A percentile compares a stretch with the other conserved stretches of the same genome.
These are phyloP conservation scores for Limnodromus scolopaceus DNA, from an alignment of 2,797 vertebrate species.

Conservation along the genomic window DNA sequence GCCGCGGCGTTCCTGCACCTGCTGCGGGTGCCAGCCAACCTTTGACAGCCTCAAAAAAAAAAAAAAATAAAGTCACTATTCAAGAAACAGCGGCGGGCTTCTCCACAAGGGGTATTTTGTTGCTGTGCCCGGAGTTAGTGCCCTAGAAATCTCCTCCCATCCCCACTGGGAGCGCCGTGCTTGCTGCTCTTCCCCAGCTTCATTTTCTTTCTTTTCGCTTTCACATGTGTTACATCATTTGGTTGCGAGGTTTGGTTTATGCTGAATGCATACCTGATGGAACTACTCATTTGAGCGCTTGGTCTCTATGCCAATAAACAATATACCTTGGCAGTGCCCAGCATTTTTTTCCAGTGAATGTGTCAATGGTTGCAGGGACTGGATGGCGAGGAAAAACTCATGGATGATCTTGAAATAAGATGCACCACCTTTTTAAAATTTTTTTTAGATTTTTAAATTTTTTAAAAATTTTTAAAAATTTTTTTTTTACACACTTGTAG, in stretches of 20 bases:
- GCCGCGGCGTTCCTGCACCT: not conserved
- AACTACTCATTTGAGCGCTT: constrained; percentile 17
- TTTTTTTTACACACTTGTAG: not conserved
- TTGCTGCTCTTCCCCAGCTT: not conserved
- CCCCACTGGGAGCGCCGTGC: rapidly evolving
- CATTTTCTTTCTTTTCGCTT: not conserved
- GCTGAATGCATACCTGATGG: constrained; percentile 55
- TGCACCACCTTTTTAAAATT: not conserved
- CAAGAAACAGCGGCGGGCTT: not conserved
- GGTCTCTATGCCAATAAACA: constrained; percentile 61
- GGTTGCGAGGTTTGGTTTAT: constrained; percentile 23
- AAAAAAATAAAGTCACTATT: not conserved
- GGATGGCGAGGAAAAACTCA: not conserved
- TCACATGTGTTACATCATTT: constrained; percentile 16
- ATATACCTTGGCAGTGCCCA: constrained; percentile 36
- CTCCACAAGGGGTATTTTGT: rapidly evolving
- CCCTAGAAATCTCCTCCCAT: not conserved
- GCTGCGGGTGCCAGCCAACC: not conserved
- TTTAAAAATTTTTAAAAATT: too few relatives aligned
- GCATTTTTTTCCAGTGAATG: constrained; percentile 32
- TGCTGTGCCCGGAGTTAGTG: not conserved
- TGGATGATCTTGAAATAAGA: not conserved
- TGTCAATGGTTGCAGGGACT: constrained; percentile 19
- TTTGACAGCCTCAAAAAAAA: not conserved
- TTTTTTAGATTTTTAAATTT: not conserved